Evolutionary conservation across 2,113 vertebrate species (phyloP).

Genomic region (Artemisiospiza belli): DNA sequence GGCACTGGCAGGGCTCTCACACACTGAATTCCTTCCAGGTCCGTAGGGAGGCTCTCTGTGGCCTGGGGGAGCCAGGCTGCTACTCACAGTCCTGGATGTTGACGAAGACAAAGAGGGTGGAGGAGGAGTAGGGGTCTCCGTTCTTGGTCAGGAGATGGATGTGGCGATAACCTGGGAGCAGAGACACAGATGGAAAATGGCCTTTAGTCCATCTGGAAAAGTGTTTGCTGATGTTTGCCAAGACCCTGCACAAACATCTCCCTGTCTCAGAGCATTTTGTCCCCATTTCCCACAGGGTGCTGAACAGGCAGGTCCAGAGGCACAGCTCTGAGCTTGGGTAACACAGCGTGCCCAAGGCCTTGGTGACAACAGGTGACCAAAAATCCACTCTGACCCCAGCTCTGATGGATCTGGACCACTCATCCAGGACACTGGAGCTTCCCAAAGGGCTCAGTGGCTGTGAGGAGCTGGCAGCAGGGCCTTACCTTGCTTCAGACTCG

Average conservation of each 20-base stretch:
- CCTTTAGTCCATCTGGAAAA: not conserved
- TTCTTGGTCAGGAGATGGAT: slow-evolving; percentile 89
- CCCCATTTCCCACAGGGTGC: not conserved
- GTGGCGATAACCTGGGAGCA: slow-evolving; percentile 88
- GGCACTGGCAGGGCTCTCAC: not conserved
- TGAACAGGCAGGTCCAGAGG: not conserved
- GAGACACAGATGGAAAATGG: not conserved
- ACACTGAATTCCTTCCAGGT: not conserved
- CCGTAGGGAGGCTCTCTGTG: not conserved
- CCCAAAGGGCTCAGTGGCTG: not conserved
- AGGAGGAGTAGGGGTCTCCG: slow-evolving; percentile 82
- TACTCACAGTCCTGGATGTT: slow-evolving; percentile 73
- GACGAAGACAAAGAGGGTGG: slow-evolving; percentile 88
- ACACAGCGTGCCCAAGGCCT: rapidly evolving
- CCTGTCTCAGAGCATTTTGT: not conserved
- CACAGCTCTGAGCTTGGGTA: not conserved
- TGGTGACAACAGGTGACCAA: not conserved
- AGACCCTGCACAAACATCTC: not conserved
- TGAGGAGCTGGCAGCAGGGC: not conserved
- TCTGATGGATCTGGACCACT: not conserved
- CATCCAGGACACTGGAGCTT: not conserved
- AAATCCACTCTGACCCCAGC: rapidly evolving
- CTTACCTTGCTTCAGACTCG: slow-evolving; percentile 87
- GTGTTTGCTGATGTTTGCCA: not conserved
- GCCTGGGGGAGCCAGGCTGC: not conserved